phyloP scores from a whole-genome alignment of 2,888 invertebrate genomes.

The Drosophila nr. perissopoda region DNA sequence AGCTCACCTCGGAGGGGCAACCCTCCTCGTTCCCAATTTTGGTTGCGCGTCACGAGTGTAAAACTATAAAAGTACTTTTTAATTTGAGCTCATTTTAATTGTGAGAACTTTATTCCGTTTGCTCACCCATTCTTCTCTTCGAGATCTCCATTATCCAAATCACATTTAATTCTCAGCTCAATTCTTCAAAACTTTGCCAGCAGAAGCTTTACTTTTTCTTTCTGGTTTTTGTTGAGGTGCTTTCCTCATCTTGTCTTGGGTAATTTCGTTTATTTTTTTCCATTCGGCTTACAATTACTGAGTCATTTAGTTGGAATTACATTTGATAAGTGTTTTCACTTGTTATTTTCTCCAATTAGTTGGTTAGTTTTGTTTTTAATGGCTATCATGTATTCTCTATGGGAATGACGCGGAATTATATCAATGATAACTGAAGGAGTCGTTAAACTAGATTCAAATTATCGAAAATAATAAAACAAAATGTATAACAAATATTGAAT shows the following conservation, averaged over 20 bases:
- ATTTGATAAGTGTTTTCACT: constrained; percentile 62
- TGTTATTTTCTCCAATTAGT: constrained; percentile 61
- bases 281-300: constrained; percentile 50
- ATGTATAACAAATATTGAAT: not conserved
- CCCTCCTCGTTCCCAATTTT: not conserved
- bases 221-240: constrained; percentile 3
- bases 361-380: constrained; percentile 38
- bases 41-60: constrained; percentile 59
- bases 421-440: not conserved
- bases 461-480: not conserved
- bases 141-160: constrained; percentile 36
- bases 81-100: constrained; percentile 79
- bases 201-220: constrained; percentile 4
- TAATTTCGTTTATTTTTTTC: constrained; percentile 3
- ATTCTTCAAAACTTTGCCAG: constrained; percentile 34
- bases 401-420: not conserved
- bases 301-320: constrained; percentile 64
- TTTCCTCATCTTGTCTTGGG: not conserved
- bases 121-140: constrained; percentile 11
- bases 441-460: not conserved
- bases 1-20: not conserved
- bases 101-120: constrained; percentile 78
- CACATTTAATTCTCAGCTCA: constrained; percentile 54
- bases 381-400: constrained; percentile 14
- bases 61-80: constrained; percentile 78